Percentiles rank a stretch among this genome's conserved stretches.
Conservation (phyloP, 2,888 invertebrate species). For the Xanthia togata region DNA sequence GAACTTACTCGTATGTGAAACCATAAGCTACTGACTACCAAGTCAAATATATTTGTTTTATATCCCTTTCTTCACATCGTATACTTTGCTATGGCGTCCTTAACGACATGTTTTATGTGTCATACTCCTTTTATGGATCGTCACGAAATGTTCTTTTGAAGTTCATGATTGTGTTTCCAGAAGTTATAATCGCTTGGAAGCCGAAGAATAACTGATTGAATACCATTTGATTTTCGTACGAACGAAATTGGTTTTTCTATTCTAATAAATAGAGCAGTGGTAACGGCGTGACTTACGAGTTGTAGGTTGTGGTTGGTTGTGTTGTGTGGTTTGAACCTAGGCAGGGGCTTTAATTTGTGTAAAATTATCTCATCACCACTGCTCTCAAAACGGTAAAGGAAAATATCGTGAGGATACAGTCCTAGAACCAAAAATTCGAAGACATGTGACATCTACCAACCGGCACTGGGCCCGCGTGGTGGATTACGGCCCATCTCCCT, state of each 20-base stretch:
- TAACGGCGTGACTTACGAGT: too few relatives aligned
- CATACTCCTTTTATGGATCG: conserved; percentile 33
- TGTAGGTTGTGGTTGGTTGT: too few relatives aligned
- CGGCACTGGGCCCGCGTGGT: too few relatives aligned
- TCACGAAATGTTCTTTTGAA: conserved; percentile 33
- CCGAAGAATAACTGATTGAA: neutral
- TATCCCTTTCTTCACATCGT: conserved; percentile 29
- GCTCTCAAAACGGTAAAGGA: too few relatives aligned
- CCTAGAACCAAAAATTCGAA: too few relatives aligned
- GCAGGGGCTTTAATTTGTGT: too few relatives aligned
- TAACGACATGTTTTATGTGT: conserved; percentile 51
- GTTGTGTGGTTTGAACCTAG: too few relatives aligned
- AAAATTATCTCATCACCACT: too few relatives aligned
- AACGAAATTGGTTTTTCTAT: neutral
- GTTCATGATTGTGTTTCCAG: conserved; percentile 40
- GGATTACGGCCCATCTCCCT: too few relatives aligned
- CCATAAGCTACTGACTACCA: conserved; percentile 15
- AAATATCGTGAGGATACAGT: too few relatives aligned
- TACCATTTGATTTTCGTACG: neutral
- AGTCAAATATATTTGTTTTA: conserved; percentile 50
- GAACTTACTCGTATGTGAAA: conserved; percentile 2
- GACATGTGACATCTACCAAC: too few relatives aligned
- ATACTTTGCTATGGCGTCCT: conserved; percentile 31
- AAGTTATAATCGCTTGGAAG: conserved; percentile 21
- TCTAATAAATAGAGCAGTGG: too few relatives aligned